These are phyloP conservation scores for Ochotona princeps DNA, from an alignment of 2,113 vertebrate genomes.

Conservation along the genomic window DNA sequence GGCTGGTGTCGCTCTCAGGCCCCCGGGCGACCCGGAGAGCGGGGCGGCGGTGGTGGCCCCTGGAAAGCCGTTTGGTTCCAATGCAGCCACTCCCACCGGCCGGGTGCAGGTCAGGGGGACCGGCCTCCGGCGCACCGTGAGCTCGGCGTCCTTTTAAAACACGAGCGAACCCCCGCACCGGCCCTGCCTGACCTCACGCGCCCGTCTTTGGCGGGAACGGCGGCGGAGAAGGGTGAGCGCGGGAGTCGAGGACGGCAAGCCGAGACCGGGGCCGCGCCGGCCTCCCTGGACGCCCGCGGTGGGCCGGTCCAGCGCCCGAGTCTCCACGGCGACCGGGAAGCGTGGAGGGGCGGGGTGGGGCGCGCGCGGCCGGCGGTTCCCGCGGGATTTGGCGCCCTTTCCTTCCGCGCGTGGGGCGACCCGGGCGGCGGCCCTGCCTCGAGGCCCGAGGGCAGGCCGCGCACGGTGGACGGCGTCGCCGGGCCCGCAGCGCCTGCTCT, in stretches of 20 bases:
- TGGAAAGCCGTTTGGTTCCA: slow-evolving; percentile 51
- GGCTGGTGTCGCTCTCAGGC: neutral
- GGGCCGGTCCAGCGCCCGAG: fast-evolving
- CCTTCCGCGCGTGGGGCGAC: fast-evolving
- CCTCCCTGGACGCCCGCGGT: fast-evolving
- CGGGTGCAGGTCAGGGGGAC: neutral
- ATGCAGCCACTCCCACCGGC: slow-evolving; percentile 48
- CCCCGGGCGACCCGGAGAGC: neutral
- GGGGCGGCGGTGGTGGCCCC: neutral
- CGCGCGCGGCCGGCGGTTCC: neutral
- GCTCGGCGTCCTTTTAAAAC: neutral
- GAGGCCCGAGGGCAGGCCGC: fast-evolving
- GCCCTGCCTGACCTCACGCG: fast-evolving
- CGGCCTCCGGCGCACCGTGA: neutral
- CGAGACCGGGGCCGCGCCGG: fast-evolving
- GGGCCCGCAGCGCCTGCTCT: neutral
- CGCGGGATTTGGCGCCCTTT: neutral
- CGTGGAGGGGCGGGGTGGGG: fast-evolving
- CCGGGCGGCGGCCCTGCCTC: fast-evolving
- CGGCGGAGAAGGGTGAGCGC: neutral
- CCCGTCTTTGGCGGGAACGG: neutral
- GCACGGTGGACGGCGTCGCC: fast-evolving
- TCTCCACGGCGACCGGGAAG: slow-evolving; percentile 63
- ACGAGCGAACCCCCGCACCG: too few relatives aligned
- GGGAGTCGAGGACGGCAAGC: fast-evolving